Percentiles rank a stretch among this genome's conserved stretches.
These are phyloP conservation scores for Macaria notata DNA, from an alignment of 2,888 invertebrate genomes.

Conservation along the genomic window DNA sequence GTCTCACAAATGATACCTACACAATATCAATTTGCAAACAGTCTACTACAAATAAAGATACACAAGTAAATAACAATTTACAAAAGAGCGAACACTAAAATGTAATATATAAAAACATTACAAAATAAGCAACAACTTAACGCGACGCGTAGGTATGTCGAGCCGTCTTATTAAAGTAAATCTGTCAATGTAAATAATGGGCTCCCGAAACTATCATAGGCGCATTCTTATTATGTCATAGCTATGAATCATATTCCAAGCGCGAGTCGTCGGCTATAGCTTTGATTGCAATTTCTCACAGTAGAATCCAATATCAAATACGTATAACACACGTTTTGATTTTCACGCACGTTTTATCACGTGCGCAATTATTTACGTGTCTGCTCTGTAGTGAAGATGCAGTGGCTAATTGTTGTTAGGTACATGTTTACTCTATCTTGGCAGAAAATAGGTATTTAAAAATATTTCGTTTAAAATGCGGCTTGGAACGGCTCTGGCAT, in stretches of 20 bases:
- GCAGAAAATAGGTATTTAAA: slow-evolving; percentile 1
- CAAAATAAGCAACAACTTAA: slow-evolving; percentile 13
- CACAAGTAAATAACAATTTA: slow-evolving; percentile 15
- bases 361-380: neutral
- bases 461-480: neutral
- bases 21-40: slow-evolving; percentile 17
- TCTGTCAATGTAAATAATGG: too few relatives aligned
- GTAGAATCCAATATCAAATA: neutral
- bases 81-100: slow-evolving; percentile 8
- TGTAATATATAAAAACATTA: slow-evolving; percentile 9
- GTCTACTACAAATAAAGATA: slow-evolving; percentile 11
- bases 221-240: too few relatives aligned
- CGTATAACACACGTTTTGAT: neutral
- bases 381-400: neutral
- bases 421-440: slow-evolving; percentile 2
- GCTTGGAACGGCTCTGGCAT: neutral
- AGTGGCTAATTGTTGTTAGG: neutral
- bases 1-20: slow-evolving; percentile 9
- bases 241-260: too few relatives aligned
- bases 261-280: too few relatives aligned
- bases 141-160: neutral
- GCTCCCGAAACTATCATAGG: too few relatives aligned
- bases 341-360: neutral
- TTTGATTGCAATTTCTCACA: too few relatives aligned
- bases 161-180: neutral